A percentile compares a stretch with the other conserved stretches of the same genome.
phyloP scores from a whole-genome alignment of 2,888 invertebrate genomes.

The Apodemia mormo region DNA sequence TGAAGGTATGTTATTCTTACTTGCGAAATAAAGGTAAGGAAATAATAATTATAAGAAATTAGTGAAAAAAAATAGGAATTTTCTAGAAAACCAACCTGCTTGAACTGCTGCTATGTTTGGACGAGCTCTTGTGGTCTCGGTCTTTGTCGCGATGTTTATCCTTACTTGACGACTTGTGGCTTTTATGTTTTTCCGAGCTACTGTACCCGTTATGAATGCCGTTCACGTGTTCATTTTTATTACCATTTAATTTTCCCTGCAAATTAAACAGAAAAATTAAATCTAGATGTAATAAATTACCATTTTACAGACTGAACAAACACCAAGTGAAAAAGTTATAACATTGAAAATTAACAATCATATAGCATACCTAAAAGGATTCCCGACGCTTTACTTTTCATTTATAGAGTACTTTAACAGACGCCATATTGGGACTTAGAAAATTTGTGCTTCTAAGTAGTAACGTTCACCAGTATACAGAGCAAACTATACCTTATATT shows the following conservation, averaged over 20 bases:
- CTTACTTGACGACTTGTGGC: slow-evolving; percentile 86
- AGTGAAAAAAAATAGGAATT: slow-evolving; percentile 41
- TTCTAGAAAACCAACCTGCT: slow-evolving; percentile 75
- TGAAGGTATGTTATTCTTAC: neutral
- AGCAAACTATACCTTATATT: slow-evolving; percentile 37
- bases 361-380: slow-evolving; percentile 30
- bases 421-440: slow-evolving; percentile 94
- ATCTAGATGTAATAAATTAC: neutral
- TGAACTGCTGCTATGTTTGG: slow-evolving; percentile 75
- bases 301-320: neutral
- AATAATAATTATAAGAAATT: neutral
- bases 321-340: neutral
- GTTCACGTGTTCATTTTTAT: slow-evolving; percentile 85
- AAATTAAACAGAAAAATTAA: slow-evolving; percentile 37
- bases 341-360: slow-evolving; percentile 9
- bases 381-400: slow-evolving; percentile 67
- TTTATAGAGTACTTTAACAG: slow-evolving; percentile 84
- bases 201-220: slow-evolving; percentile 90
- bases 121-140: slow-evolving; percentile 81
- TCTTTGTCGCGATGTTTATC: slow-evolving; percentile 87
- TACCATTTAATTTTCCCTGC: slow-evolving; percentile 79
- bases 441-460: slow-evolving; percentile 76
- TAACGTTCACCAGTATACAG: slow-evolving; percentile 78
- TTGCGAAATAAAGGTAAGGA: neutral
- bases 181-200: slow-evolving; percentile 78